phyloP scores from a whole-genome alignment of 1,140 invertebrate genomes.

The Drosophila pandora region DNA sequence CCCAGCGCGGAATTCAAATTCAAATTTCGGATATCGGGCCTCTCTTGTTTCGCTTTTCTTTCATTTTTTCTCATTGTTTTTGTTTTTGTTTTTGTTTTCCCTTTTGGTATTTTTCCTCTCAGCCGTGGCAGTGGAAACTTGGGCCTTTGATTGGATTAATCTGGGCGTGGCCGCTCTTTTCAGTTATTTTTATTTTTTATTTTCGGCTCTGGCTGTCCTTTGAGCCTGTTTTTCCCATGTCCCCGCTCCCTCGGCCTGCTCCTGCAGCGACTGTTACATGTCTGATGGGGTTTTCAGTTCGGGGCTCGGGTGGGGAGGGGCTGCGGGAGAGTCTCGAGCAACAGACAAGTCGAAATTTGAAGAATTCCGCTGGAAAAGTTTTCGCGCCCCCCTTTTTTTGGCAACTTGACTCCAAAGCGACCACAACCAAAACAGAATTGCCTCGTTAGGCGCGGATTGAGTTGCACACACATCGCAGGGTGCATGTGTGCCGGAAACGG shows the following conservation, averaged over 20 bases:
- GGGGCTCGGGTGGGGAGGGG: neutral
- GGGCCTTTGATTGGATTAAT: conserved; percentile 57
- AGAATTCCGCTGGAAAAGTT: conserved; percentile 23
- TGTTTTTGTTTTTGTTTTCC: neutral
- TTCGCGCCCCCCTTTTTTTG: neutral
- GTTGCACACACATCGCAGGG: conserved; percentile 8
- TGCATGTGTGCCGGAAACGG: conserved; percentile 25
- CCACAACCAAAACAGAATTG: conserved; percentile 42
- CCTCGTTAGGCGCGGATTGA: conserved; percentile 35
- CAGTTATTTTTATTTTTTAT: neutral
- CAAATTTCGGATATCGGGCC: conserved; percentile 40
- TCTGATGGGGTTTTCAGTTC: conserved; percentile 6
- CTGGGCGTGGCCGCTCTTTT: conserved; percentile 51
- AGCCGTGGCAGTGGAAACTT: conserved; percentile 19
- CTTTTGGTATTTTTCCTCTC: conserved; percentile 9
- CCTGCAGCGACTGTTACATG: conserved; percentile 21
- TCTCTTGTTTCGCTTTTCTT: conserved; percentile 1
- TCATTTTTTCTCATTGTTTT: neutral
- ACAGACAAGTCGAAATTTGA: conserved; percentile 35
- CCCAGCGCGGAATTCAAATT: conserved; percentile 56
- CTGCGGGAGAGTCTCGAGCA: conserved; percentile 7
- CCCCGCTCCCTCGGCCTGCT: neutral
- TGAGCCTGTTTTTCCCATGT: neutral
- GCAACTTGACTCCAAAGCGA: conserved; percentile 37
- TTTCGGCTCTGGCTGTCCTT: neutral